Evolutionary conservation across 2,888 invertebrate species (phyloP), one percentile per base, ranked within the genome.

Genomic region (Sympetrum striolatum): DNA sequence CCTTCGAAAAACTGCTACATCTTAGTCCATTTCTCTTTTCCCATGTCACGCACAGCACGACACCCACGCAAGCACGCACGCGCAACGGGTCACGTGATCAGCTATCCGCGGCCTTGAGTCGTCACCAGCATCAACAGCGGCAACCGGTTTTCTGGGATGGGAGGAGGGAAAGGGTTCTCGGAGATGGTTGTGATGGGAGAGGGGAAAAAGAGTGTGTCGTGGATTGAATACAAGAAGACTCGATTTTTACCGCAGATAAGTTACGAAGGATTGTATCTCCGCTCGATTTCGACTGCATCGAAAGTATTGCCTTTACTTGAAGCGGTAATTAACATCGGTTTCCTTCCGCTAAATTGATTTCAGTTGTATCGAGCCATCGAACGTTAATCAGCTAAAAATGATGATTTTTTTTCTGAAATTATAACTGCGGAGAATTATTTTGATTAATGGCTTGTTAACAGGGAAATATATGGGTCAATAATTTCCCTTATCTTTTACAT

Each of bases 41-140:
- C 73, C 73, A 25, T 31, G 73, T 73, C 73, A 73, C 73, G 73
- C 73, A 73, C 73, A 31, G 31, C 31, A 60, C 37, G 60, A 37
- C 86, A 35, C 86, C 86, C 86, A 86, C 86, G n/a, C 86, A 86
- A 60, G 60, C 86, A 86, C 86, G 60, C 86, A 86, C 86, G 86
- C 86, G 86, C 86, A 37, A 39, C 64, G n/a, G 37, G 86, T 86
- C 86, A 86, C 64, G 86, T 86, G 86, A 86, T 31, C 82, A 35
- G 82, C 82, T 35, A 58, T 58, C 60, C 60, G 58, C 82, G 86
- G 86, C 86, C 86, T 86, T 86, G 86, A 37, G 86, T 58, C 58
- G 58, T 60, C 58, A 58, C 12, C 31, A 35, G 35, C 14, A 31
- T 53, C 25, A 31, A 25, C 37, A 60, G 37, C 37, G 22, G 37